Base-by-base conservation (phyloP, 2,797 vertebrate genomes). In the Bovichtus diacanthus region DNA sequence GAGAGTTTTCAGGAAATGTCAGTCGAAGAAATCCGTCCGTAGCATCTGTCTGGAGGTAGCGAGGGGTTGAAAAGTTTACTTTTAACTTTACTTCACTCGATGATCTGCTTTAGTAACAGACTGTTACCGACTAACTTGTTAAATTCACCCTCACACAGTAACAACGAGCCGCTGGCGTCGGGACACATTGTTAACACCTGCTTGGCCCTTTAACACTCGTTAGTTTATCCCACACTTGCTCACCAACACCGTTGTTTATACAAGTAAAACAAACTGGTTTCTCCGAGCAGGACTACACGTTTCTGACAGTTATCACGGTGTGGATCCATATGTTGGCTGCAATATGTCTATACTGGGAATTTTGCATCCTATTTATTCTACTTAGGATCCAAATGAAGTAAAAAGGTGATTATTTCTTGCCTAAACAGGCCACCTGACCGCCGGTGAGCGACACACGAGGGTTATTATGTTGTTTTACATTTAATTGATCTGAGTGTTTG, bases 401-500 rank as follows among this genome's bases (percentile, higher is more conserved):
- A 5, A 31, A 36, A 3, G 29, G 56, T 68, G 23, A 34, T 55
- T 31, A 23, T 55, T 69, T 67, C 13, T 66, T 21, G 54, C 36
- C 21, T 62, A 1, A 29, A 65, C 2, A 25, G 88, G 93, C 95
- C 95, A 93, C 84, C 93, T 96, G 95, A 95, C 90, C 77, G 0
- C 49, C 73, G 80, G 78, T 79, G 44, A 68, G 68, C 76, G 84
- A 87, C 96, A 94, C 95, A 96, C 95, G 96, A 97, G 85, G 86
- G 88, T 92, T 88, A 95, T 95, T 95, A 93, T 76, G 19, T 54
- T 46, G 49, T 36, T 74, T 2, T 38, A 34, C 31, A 1, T 51
- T 76, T 63, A 75, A 85, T 76, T 13, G n/a, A 68, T 84, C 74
- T 55, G 13, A 36, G 36, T 59, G 47, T 58, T 56, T 56, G 9